phyloP scores from a whole-genome alignment of 2,797 vertebrate genomes.

The Sus cebifrons region DNA sequence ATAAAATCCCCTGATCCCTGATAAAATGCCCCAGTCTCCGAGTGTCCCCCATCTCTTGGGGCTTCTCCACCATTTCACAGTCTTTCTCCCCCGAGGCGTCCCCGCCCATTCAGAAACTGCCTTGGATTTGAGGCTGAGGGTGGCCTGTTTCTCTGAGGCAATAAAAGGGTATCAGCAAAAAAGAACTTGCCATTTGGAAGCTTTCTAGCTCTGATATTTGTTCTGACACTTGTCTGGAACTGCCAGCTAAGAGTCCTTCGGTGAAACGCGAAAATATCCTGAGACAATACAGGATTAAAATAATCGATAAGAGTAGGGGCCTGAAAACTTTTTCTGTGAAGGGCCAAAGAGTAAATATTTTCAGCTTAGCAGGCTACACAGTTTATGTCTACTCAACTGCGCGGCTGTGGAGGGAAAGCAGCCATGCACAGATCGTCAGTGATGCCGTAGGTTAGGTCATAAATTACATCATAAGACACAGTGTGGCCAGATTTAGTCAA shows the following conservation, averaged over 20 bases:
- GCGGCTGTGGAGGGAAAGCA: background rate
- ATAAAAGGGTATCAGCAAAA: background rate
- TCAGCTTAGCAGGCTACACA: background rate
- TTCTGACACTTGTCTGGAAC: background rate
- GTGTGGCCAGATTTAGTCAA: background rate
- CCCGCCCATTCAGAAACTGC: background rate
- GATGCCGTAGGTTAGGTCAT: background rate
- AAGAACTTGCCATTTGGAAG: background rate
- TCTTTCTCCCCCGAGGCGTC: background rate
- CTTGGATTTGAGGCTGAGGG: background rate
- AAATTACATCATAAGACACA: background rate
- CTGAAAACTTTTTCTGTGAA: background rate
- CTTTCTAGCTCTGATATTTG: background rate
- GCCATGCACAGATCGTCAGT: background rate
- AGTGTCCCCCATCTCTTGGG: background rate
- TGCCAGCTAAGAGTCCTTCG: background rate
- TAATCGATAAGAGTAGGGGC: background rate
- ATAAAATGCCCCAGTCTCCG: background rate
- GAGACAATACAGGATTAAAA: conserved; percentile 3
- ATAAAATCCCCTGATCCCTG: background rate
- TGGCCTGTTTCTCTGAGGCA: background rate
- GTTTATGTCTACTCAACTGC: background rate
- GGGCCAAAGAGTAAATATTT: background rate
- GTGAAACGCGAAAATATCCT: background rate
- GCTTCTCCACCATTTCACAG: background rate